Percentiles rank a stretch among this genome's conserved stretches.
phyloP scores from a whole-genome alignment of 2,113 vertebrate species.

The Hippocampus zosterae region DNA sequence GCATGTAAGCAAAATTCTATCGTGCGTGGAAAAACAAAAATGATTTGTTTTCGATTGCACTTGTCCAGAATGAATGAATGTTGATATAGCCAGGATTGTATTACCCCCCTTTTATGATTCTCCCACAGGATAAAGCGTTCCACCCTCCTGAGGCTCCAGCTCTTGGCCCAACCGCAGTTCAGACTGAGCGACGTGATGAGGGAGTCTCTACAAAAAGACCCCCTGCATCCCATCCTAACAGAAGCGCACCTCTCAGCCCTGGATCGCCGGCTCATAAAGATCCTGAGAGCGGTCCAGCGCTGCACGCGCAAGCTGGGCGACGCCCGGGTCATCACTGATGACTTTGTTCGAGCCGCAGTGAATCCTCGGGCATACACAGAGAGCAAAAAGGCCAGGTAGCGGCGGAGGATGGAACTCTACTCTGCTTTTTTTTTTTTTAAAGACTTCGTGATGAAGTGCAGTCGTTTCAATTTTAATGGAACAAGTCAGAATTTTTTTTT shows the following conservation, averaged over 20 bases:
- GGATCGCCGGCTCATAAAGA: slow-evolving; percentile 80
- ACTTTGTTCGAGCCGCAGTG: slow-evolving; percentile 40
- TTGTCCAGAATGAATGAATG: background rate
- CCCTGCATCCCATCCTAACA: slow-evolving; percentile 76
- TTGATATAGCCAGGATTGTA: background rate
- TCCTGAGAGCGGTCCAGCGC: slow-evolving; percentile 73
- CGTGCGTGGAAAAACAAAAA: background rate
- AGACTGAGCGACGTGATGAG: slow-evolving; percentile 88
- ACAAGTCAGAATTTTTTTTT: background rate
- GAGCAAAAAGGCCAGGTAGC: slow-evolving; percentile 39
- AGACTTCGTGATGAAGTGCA: slow-evolving; percentile 14
- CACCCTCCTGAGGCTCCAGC: slow-evolving; percentile 78
- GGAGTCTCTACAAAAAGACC: slow-evolving; percentile 83
- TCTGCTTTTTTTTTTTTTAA: background rate
- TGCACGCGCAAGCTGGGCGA: slow-evolving; percentile 77
- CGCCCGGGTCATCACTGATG: slow-evolving; percentile 71
- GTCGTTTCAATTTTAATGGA: slow-evolving; percentile 7
- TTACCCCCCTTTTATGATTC: background rate
- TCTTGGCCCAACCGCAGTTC: slow-evolving; percentile 75
- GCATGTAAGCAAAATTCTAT: slow-evolving; percentile 77
- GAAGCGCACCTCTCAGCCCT: slow-evolving; percentile 87
- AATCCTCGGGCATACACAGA: slow-evolving; percentile 19
- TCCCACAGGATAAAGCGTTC: slow-evolving; percentile 82
- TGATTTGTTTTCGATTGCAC: background rate
- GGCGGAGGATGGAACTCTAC: slow-evolving; percentile 12